Conservation (phyloP, 2,888 invertebrate species). For the Lasioglossum leucozonium region DNA sequence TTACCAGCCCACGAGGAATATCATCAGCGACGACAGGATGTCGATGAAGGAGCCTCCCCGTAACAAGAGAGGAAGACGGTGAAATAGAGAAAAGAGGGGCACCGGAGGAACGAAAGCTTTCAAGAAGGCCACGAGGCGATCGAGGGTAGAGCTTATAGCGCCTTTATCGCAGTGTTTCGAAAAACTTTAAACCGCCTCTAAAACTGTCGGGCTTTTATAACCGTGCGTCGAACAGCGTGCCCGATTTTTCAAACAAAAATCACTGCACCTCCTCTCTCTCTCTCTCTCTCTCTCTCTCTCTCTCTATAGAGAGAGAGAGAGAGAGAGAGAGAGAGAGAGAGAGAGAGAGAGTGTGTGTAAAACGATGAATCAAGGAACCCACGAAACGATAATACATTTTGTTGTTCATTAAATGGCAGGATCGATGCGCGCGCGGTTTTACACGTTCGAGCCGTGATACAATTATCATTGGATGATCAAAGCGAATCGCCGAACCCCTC, state of each 20-base stretch:
- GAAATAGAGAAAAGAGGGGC: neutral
- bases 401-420: neutral
- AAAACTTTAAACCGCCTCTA: constrained; percentile 20
- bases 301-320: neutral
- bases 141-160: constrained; percentile 19
- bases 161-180: constrained; percentile 9
- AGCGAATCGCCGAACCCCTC: neutral
- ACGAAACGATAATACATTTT: neutral
- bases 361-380: neutral
- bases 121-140: constrained; percentile 2
- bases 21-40: constrained; percentile 33
- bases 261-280: neutral
- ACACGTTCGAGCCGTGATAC: neutral
- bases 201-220: constrained; percentile 32
- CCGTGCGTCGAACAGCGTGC: neutral
- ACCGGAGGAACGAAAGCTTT: neutral
- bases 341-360: neutral
- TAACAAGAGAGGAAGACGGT: neutral
- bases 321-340: too few relatives aligned
- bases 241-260: neutral
- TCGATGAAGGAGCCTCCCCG: constrained; percentile 19
- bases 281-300: neutral
- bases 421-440: neutral
- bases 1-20: constrained; percentile 21
- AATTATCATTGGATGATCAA: constrained; percentile 1